Evolutionary conservation across 2,113 vertebrate species (phyloP).

Genomic region (Cyanistes caeruleus): DNA sequence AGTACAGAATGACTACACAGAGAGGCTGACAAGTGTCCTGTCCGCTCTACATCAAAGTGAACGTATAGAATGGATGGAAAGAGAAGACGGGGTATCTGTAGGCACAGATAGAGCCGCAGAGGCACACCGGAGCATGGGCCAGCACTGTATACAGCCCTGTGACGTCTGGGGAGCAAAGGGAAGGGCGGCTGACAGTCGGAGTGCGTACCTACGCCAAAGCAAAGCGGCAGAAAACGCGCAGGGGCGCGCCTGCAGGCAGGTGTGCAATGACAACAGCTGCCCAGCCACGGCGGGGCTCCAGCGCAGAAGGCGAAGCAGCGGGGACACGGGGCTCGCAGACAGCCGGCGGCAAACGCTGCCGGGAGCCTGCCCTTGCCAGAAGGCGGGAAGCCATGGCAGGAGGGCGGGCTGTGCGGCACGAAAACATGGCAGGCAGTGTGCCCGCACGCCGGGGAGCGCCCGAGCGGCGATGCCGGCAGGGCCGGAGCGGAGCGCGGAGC

Average conservation of each 20-base stretch:
- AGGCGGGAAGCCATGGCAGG: background rate
- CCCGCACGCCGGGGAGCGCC: background rate
- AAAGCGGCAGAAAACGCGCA: accelerated
- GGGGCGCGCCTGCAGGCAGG: accelerated
- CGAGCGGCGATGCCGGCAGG: background rate
- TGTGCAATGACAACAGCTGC: background rate
- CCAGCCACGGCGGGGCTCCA: accelerated
- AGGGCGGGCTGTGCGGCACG: background rate
- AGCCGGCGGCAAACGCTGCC: background rate
- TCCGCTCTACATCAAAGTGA: background rate
- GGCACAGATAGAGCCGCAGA: accelerated
- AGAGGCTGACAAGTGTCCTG: background rate
- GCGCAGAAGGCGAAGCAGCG: accelerated
- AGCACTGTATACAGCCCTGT: accelerated
- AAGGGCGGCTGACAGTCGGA: accelerated
- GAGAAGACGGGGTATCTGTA: accelerated
- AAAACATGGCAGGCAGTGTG: background rate
- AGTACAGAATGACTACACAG: accelerated
- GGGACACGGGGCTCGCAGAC: background rate
- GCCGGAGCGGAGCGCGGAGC: background rate
- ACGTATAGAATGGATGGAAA: accelerated
- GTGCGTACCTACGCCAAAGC: accelerated
- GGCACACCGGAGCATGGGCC: background rate
- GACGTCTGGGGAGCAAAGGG: background rate
- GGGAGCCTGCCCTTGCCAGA: background rate